Base-by-base conservation (phyloP, 1,140 invertebrate species). In the Drosophila leontia region DNA sequence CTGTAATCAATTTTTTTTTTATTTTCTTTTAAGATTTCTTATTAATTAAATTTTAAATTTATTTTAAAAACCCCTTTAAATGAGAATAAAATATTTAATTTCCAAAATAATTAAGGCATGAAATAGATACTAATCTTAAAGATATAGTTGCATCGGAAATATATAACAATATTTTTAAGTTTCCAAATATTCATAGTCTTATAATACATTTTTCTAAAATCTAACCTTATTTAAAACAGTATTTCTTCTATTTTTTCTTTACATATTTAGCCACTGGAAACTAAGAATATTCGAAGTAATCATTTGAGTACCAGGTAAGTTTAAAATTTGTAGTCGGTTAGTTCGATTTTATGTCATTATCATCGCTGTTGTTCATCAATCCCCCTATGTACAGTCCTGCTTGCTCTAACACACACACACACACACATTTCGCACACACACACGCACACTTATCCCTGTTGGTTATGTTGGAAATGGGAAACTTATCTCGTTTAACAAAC, bases 401-500 rank as follows among this genome's bases (percentile, higher is more conserved):
- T 39, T 42, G 32, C 39, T 29, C 53, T 41, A 56, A 13, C 61
- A 41, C 13, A 59, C 26, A 61, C 26, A 64, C 35, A 47, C 9
- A 70, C 51, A 19, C 12, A 50, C 19, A 50, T 62, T 67, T 69
- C 23, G 58, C 39, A 19, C 32, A 45, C 41, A 58, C 64, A 57
- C 41, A 35, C 32, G 45, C 29, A 42, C 51, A 35, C n/a, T 55
- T 35, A 69, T 26, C 41, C 15, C 19, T 53, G 26, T 51, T 76
- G n/a, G 47, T 55, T 76, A 55, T 56, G 65, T 62, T 83, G 59
- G 58, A 50, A 61, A 80, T 84, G 58, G 80, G 71, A 79, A 80
- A 78, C 67, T 67, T 84, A 74, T 57, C 76, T 56, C 75, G 53
- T 74, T 59, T 74, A 75, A 62, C 65, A 63, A 84, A 80, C 81